Percentiles rank a stretch among this genome's conserved stretches.
phyloP scores from a whole-genome alignment of 2,888 invertebrate species.

The Tachina lurida region DNA sequence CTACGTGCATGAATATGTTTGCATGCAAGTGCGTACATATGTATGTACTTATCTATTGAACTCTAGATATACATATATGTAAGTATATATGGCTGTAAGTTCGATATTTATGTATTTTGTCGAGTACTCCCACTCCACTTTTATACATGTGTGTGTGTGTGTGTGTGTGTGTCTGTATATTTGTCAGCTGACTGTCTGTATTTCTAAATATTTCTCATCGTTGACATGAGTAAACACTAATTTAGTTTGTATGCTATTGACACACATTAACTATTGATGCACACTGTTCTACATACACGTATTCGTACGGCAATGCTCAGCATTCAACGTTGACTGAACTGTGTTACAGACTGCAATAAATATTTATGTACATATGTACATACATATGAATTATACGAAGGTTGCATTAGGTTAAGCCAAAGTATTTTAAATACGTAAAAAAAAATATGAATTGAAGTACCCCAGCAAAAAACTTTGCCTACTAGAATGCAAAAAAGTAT shows the following conservation, averaged over 20 bases:
- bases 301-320: constrained; percentile 19
- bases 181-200: constrained; percentile 31
- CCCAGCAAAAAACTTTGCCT: too few relatives aligned
- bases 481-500: too few relatives aligned
- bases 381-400: too few relatives aligned
- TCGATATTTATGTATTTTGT: not conserved
- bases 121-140: not conserved
- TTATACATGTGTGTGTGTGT: not conserved
- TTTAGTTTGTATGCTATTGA: constrained; percentile 69
- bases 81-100: not conserved
- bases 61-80: not conserved
- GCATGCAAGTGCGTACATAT: too few relatives aligned
- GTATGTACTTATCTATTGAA: constrained; percentile 8
- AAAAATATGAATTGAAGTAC: too few relatives aligned
- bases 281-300: constrained; percentile 18
- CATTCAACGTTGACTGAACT: constrained; percentile 5
- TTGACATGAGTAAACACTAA: constrained; percentile 71
- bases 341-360: too few relatives aligned
- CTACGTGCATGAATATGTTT: not conserved
- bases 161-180: not conserved
- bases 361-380: too few relatives aligned
- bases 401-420: too few relatives aligned
- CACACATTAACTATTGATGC: constrained; percentile 66
- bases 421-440: too few relatives aligned
- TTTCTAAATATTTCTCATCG: constrained; percentile 61